Conservation (phyloP, 2,888 invertebrate species). For the Lithophane socia region DNA sequence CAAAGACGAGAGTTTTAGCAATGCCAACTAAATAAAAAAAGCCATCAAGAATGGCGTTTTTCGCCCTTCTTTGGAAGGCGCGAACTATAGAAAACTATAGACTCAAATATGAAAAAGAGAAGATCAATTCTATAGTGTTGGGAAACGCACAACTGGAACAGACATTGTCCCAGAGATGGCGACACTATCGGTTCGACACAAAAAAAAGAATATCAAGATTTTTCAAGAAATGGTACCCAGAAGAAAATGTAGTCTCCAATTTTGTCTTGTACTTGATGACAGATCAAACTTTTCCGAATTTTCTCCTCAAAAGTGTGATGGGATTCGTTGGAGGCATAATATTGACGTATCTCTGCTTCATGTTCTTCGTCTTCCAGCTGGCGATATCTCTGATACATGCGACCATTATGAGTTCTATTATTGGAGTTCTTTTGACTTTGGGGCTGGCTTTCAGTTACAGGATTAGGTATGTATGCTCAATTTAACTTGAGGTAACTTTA, state of each 20-base stretch:
- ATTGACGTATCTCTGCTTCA: conserved; percentile 92
- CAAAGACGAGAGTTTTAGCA: conserved; percentile 55
- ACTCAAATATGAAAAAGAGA: conserved; percentile 89
- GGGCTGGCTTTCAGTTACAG: conserved; percentile 92
- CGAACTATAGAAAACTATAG: conserved; percentile 87
- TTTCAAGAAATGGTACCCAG: conserved; percentile 81
- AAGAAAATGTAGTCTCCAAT: conserved; percentile 78
- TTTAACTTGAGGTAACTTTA: not conserved
- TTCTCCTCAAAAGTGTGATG: conserved; percentile 91
- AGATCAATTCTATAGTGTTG: conserved; percentile 88
- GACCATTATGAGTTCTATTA: conserved; percentile 91
- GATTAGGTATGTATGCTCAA: conserved; percentile 75
- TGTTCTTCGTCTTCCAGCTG: conserved; percentile 92
- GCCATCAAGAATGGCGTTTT: conserved; percentile 86
- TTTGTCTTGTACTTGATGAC: conserved; percentile 79
- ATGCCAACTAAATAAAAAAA: conserved; percentile 54
- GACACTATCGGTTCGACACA: conserved; percentile 82
- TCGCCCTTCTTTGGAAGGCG: conserved; percentile 90
- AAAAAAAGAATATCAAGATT: conserved; percentile 81
- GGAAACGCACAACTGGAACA: conserved; percentile 82
- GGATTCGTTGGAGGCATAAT: conserved; percentile 92
- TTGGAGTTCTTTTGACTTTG: conserved; percentile 92
- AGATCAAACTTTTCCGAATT: conserved; percentile 90
- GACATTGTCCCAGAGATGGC: conserved; percentile 86
- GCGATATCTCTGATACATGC: conserved; percentile 91